Conservation (phyloP, 1,140 invertebrate species). For the Myzus persicae region DNA sequence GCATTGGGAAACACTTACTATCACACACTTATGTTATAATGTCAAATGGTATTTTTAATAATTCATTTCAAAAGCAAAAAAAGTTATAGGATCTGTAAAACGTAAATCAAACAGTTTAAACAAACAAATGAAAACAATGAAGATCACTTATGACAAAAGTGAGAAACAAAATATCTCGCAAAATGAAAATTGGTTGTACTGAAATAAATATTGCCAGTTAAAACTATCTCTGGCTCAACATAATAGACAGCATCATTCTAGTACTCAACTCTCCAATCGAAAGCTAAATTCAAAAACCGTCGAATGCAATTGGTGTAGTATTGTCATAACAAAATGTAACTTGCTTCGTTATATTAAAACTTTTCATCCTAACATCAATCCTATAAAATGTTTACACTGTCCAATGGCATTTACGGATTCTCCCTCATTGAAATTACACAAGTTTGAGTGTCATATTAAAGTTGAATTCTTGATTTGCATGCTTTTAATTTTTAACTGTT, state of each 20-base stretch:
- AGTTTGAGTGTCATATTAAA: neutral
- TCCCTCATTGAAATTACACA: neutral
- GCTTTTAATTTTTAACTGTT: neutral
- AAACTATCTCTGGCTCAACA: neutral
- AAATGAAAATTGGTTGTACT: neutral
- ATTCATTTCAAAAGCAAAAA: too few relatives aligned
- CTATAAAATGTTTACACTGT: neutral
- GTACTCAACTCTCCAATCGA: too few relatives aligned
- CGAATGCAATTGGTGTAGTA: neutral
- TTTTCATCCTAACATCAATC: neutral
- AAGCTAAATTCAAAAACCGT: neutral
- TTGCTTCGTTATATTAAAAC: conserved; percentile 21
- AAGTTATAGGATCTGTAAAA: too few relatives aligned
- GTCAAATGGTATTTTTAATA: neutral
- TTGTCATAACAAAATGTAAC: conserved; percentile 11
- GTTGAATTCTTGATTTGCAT: neutral
- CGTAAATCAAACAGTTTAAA: too few relatives aligned
- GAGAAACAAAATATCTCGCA: neutral
- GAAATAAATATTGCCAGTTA: neutral
- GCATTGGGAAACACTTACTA: neutral
- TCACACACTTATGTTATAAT: too few relatives aligned
- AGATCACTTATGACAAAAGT: neutral
- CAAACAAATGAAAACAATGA: too few relatives aligned
- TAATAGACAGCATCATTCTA: neutral
- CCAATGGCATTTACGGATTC: neutral